phyloP scores from a whole-genome alignment of 2,888 invertebrate species.

The Tinea semifulvella region DNA sequence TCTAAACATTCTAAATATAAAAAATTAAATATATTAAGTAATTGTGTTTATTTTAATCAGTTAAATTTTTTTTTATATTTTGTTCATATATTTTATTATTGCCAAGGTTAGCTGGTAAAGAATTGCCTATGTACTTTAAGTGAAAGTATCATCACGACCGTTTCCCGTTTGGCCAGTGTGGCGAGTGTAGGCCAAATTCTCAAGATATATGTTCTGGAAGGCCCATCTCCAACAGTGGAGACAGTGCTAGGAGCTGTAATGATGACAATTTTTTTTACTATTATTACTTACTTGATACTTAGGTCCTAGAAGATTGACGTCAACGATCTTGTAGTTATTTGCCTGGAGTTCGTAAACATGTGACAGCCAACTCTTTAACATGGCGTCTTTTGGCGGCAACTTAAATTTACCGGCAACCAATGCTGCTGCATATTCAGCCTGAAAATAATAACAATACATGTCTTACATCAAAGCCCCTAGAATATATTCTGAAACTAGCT shows the following conservation, averaged over 20 bases:
- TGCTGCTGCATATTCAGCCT: conserved; percentile 71
- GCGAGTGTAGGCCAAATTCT: too few relatives aligned
- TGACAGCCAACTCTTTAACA: conserved; percentile 68
- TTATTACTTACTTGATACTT: conserved; percentile 35
- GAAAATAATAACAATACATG: too few relatives aligned
- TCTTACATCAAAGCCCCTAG: too few relatives aligned
- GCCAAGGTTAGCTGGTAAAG: not conserved
- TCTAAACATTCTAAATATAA: too few relatives aligned
- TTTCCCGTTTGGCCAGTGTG: too few relatives aligned
- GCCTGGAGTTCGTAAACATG: conserved; percentile 54
- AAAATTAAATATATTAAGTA: not conserved
- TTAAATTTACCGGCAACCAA: conserved; percentile 63
- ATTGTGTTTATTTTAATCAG: not conserved
- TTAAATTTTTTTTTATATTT: not conserved
- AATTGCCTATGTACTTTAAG: not conserved
- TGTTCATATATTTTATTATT: not conserved
- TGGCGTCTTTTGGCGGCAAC: conserved; percentile 70
- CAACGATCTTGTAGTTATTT: conserved; percentile 35
- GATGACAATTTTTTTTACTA: too few relatives aligned
- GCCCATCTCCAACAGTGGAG: too few relatives aligned
- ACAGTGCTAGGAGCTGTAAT: too few relatives aligned
- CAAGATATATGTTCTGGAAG: too few relatives aligned
- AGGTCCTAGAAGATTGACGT: conserved; percentile 39
- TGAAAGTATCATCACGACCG: not conserved
- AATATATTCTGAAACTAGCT: too few relatives aligned